Evolutionary conservation across 2,113 vertebrate species (phyloP).

Genomic region (Nanorana parkeri): DNA sequence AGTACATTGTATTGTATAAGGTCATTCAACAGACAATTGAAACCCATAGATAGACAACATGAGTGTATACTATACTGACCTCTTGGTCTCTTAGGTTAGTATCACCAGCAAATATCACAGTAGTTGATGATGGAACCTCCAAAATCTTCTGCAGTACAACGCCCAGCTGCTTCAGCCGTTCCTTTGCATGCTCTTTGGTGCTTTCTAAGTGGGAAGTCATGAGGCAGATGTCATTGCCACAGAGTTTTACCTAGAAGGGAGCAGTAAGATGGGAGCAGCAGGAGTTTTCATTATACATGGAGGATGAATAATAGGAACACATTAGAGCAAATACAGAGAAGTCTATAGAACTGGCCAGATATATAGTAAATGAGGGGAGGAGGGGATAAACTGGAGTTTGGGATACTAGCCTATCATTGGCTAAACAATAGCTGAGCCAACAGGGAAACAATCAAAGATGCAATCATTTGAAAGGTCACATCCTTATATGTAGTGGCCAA

Average conservation of each 20-base stretch:
- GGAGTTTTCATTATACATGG: too few species aligned
- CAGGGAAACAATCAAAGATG: too few species aligned
- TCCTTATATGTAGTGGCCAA: too few species aligned
- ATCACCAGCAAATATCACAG: constrained; percentile 92
- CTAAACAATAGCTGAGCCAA: too few species aligned
- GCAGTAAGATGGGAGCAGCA: background rate
- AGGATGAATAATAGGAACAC: background rate
- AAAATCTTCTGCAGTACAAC: constrained; percentile 77
- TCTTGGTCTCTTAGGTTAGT: constrained; percentile 92
- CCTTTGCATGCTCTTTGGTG: constrained; percentile 80
- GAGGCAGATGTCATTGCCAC: constrained; percentile 81
- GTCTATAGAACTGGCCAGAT: too few species aligned
- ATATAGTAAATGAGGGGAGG: too few species aligned
- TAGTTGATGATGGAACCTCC: constrained; percentile 74
- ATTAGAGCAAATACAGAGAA: background rate
- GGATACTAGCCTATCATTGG: too few species aligned
- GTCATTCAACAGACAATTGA: too few species aligned
- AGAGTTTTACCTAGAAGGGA: constrained; percentile 76
- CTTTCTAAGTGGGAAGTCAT: constrained; percentile 98
- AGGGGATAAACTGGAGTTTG: too few species aligned
- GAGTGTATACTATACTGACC: constrained; percentile 68
- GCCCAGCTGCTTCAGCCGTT: constrained; percentile 84
- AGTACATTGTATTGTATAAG: too few species aligned
- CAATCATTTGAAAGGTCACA: too few species aligned
- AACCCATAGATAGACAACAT: background rate